Percentiles rank a stretch among this genome's conserved stretches.
These are phyloP conservation scores for Alectoris magna DNA, from an alignment of 2,797 vertebrate species.

Conservation along the genomic window DNA sequence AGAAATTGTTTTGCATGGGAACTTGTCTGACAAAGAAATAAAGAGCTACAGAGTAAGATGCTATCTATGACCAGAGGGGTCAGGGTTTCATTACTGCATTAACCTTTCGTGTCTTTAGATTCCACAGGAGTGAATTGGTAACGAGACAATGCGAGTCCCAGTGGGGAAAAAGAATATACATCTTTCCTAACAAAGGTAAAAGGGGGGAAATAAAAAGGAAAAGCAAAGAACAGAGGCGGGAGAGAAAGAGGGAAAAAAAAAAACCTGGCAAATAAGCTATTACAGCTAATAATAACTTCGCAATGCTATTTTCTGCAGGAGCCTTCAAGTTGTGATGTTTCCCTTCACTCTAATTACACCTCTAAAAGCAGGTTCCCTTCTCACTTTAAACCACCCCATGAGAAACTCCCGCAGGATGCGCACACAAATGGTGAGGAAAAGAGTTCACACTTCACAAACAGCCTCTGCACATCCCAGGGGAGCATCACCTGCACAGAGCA, in stretches of 20 bases:
- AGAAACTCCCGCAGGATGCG: constrained; percentile 23
- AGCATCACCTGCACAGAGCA: constrained; percentile 5
- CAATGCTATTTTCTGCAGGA: constrained; percentile 49
- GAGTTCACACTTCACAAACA: background rate
- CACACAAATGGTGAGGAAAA: background rate
- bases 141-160: constrained; percentile 2
- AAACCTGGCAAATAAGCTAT: constrained; percentile 35
- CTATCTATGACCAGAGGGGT: constrained; percentile 62
- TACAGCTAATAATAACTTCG: constrained; percentile 66
- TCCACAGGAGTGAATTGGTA: constrained; percentile 66
- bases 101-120: constrained; percentile 71
- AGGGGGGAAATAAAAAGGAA: background rate
- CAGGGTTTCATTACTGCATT: constrained; percentile 72
- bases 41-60: constrained; percentile 67
- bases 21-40: constrained; percentile 61
- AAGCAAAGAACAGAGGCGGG: constrained; percentile 2
- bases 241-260: constrained; percentile 37
- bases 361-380: constrained; percentile 63
- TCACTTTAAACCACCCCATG: constrained; percentile 29
- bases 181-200: constrained; percentile 48
- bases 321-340: constrained; percentile 51
- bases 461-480: constrained; percentile 45
- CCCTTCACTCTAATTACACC: constrained; percentile 57
- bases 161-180: constrained; percentile 7
- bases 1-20: constrained; percentile 61